Evolutionary conservation across 2,888 invertebrate genomes (phyloP), one percentile per base, ranked within the genome.

Genomic region (Sesia bembeciformis): DNA sequence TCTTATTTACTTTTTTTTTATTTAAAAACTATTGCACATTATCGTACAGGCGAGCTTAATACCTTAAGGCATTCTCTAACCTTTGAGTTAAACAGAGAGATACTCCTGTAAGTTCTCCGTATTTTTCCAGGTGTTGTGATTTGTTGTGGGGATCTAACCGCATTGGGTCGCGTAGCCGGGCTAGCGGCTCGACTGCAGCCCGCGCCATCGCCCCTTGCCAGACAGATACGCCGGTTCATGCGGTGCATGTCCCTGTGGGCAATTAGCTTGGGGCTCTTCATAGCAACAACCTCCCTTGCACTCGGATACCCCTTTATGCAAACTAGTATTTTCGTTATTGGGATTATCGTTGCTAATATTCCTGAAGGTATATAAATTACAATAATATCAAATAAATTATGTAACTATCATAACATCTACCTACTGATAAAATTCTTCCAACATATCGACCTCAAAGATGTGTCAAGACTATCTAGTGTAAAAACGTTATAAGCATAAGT

Each of bases 291-390:
- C 70, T 97, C 98, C 56, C 94, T 99, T 79, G 92, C 95, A 67
- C 92, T 99, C 59, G 98, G 98, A 64, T 99, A 99, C 85, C 96
- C 97, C 76, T 98, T 98, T 95, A 92, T 99, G 75, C 98, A 99
- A 83, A 98, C 98, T 66, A 97, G 97, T 59, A 96, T 99, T 81
- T 99, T 99, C 92, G 92, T 98, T 62, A 99, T 99, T 82, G 91
- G 91, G 66, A 98, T 99, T 78, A 98, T 99, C 85, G 99, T 99
- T 54, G 99, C 99, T 59, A 99, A 99, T 88, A 98, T 99, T 70
- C 99, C 99, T 57, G 99, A 99, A 92, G 98, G 88, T 84, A 60
- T 23, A 40, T 5, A 42, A 42, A 5, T 6, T 42, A 42, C 5
- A 42, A 42, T 42, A 42, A 6, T 5, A n/a, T n/a, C n/a, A n/a